phyloP scores from a whole-genome alignment of 2,797 vertebrate species.

The Danio albolineatus region DNA sequence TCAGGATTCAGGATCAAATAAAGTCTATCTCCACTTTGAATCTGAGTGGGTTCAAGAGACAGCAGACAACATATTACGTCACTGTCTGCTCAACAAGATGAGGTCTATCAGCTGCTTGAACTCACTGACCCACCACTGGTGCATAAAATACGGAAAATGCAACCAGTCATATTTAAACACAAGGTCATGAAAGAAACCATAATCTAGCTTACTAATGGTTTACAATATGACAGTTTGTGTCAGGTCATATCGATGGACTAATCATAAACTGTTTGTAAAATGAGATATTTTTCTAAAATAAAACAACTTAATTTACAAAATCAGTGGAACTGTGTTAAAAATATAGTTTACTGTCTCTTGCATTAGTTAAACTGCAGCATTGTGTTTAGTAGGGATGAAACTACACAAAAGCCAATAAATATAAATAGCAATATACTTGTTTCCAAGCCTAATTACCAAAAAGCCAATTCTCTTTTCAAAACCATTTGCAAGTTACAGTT shows the following conservation, averaged over 20 bases:
- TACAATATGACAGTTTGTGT: background rate
- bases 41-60: slow-evolving; percentile 19
- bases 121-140: slow-evolving; percentile 5
- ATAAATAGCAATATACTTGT: too few relatives aligned
- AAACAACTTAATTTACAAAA: slow-evolving; percentile 2
- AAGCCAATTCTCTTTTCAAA: background rate
- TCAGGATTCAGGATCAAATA: slow-evolving; percentile 24
- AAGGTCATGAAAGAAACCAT: background rate
- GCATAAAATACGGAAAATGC: background rate
- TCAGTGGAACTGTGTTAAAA: background rate
- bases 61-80: slow-evolving; percentile 21
- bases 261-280: background rate
- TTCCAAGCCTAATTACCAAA: too few relatives aligned
- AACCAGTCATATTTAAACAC: slow-evolving; percentile 22
- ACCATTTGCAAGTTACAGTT: too few relatives aligned
- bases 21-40: slow-evolving; percentile 16
- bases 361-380: background rate
- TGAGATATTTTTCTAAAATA: background rate
- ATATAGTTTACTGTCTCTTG: background rate
- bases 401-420: too few relatives aligned
- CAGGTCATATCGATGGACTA: background rate
- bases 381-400: too few relatives aligned
- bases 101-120: slow-evolving; percentile 11
- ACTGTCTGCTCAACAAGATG: slow-evolving; percentile 30
- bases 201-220: slow-evolving; percentile 1